phyloP scores from a whole-genome alignment of 2,888 invertebrate species.

The Lepeophtheirus nordmannii region DNA sequence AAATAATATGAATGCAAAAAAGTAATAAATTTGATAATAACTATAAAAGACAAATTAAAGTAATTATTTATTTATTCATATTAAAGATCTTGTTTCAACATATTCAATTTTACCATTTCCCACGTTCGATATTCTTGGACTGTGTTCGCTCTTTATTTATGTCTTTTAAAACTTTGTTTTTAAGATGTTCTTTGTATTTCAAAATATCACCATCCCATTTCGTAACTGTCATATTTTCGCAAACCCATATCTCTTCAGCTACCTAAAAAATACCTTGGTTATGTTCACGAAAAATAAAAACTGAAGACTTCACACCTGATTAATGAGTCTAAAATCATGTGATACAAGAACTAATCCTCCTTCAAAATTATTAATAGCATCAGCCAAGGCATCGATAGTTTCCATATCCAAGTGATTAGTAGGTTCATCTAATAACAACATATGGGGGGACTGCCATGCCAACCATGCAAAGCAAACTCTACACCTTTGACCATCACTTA shows the following conservation, averaged over 20 bases:
- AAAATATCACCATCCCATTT: slow-evolving; percentile 95
- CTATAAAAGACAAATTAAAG: too few species aligned
- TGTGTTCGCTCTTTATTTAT: slow-evolving; percentile 32
- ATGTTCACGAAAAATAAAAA: slow-evolving; percentile 17
- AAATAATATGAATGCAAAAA: too few species aligned
- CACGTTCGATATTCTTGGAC: too few species aligned
- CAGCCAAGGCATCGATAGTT: slow-evolving; percentile 93
- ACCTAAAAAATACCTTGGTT: slow-evolving; percentile 47
- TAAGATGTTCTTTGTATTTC: slow-evolving; percentile 85
- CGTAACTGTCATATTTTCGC: slow-evolving; percentile 83
- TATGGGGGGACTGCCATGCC: slow-evolving; percentile 59
- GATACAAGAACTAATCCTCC: slow-evolving; percentile 98
- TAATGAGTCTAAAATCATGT: slow-evolving; percentile 98
- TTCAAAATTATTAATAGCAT: slow-evolving; percentile 91
- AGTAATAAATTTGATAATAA: too few species aligned
- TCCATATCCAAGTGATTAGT: slow-evolving; percentile 95
- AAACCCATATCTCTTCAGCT: slow-evolving; percentile 97
- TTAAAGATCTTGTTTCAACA: too few species aligned
- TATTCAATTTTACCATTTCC: too few species aligned
- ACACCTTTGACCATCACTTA: slow-evolving; percentile 95
- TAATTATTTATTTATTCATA: too few species aligned
- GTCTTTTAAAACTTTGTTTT: slow-evolving; percentile 65
- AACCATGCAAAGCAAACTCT: slow-evolving; percentile 97
- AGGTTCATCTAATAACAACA: slow-evolving; percentile 50
- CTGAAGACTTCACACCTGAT: slow-evolving; percentile 52